These are phyloP conservation scores for Nineta flava DNA, from an alignment of 2,888 invertebrate species.

Conservation along the genomic window DNA sequence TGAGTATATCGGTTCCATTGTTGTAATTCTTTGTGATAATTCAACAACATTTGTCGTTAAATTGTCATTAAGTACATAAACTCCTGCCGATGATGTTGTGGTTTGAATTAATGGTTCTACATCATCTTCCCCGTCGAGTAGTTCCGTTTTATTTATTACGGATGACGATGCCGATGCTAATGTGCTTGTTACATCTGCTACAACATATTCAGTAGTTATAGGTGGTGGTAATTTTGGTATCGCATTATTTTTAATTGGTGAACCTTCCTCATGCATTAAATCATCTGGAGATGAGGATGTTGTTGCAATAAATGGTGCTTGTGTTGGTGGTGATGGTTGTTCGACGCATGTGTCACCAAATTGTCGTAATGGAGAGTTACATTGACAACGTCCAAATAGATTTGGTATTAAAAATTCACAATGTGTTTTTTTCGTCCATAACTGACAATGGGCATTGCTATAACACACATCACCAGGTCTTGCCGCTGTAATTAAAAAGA, in stretches of 20 bases:
- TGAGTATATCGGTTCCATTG: constrained; percentile 30
- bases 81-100: not conserved
- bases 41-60: not conserved
- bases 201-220: constrained; percentile 21
- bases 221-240: constrained; percentile 15
- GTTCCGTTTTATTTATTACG: too few species aligned
- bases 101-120: constrained; percentile 11
- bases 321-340: constrained; percentile 25
- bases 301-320: constrained; percentile 9
- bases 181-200: constrained; percentile 11
- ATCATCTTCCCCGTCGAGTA: constrained; percentile 7
- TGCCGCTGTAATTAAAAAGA: constrained; percentile 48
- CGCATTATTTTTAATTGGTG: constrained; percentile 16
- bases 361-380: constrained; percentile 49
- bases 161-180: too few species aligned
- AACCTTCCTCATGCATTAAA: constrained; percentile 5
- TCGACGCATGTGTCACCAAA: constrained; percentile 46
- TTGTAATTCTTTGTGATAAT: constrained; percentile 28
- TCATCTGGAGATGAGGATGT: too few species aligned
- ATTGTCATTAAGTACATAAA: not conserved
- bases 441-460: constrained; percentile 74
- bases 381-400: constrained; percentile 76
- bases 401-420: constrained; percentile 83
- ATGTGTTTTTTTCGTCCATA: constrained; percentile 69
- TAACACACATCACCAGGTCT: constrained; percentile 77